Evolutionary conservation across 2,113 vertebrate genomes (phyloP).

Genomic region (Taxidea taxus): DNA sequence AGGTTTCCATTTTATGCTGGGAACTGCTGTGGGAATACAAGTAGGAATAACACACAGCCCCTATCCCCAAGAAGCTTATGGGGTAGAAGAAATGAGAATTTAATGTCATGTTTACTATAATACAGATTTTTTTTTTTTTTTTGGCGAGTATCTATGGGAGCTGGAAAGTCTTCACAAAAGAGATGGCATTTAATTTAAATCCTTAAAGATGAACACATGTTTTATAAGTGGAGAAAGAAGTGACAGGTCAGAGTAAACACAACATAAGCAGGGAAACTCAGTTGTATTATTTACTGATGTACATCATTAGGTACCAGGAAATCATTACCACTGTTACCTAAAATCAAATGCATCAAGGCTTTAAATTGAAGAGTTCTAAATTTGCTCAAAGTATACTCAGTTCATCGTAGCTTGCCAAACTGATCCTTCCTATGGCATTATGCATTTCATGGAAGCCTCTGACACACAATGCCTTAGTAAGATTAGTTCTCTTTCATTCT

Average conservation of each 20-base stretch:
- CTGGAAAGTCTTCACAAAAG: neutral
- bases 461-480: slow-evolving; percentile 16
- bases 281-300: neutral
- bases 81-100: neutral
- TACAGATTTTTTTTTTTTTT: neutral
- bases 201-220: neutral
- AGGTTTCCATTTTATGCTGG: neutral
- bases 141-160: neutral
- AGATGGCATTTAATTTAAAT: slow-evolving; percentile 25
- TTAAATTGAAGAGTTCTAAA: neutral
- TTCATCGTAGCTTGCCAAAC: slow-evolving; percentile 1
- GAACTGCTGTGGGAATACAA: neutral
- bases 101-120: neutral
- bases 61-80: neutral
- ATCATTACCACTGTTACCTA: neutral
- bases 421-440: neutral
- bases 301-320: neutral
- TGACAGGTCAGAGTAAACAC: neutral
- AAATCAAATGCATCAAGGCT: neutral
- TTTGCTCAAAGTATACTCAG: neutral
- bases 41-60: neutral
- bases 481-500: slow-evolving; percentile 22
- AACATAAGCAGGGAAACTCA: neutral
- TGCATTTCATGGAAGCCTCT: neutral
- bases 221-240: neutral